Base-by-base conservation (phyloP, 2,113 vertebrate genomes). In the Etheostoma spectabile region DNA sequence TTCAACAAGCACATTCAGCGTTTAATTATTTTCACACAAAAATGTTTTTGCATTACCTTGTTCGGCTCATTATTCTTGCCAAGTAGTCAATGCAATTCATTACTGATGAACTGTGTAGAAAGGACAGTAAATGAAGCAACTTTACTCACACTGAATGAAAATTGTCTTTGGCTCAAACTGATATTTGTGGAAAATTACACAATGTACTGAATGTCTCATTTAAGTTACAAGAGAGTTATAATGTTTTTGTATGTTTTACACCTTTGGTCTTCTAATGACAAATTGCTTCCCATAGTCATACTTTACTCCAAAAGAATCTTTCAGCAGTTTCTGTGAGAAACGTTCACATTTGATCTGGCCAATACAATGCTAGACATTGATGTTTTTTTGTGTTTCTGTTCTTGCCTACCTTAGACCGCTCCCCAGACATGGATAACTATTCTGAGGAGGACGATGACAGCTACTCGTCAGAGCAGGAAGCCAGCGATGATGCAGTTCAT, bases 381-480 rank as follows among this genome's bases (percentile, higher is more conserved):
- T 21, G 22, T 53, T 21, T 59, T 64, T 80, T 56, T 81, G n/a
- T 69, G 6, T 73, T 49, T 87, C 7, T 76, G 59, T 69, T 55
- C 70, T 55, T 42, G 15, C 67, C 4, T 14, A 8, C 65, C 51
- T 81, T 83, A 96, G 95, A 95, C 85, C 95, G 94, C 46, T 96
- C 95, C 52, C 95, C 95, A 56, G 95, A 96, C 72, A 94, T 96
- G 86, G 95, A 96, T 80, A 96, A 96, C 85, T 95, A 96, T 83
- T 96, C 95, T 0, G 95, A 96, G 85, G 95, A 96, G 46, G 95
- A 96, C 46, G 95, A 96, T 46, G 95, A 96, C 91, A 96, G 95
- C 86, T 96, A 95, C 66, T 96, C 95, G 0, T 96, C 95, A 1
- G 95, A 94, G 68, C 95, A 95, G 89, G 95, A 96, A 88, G 95